Conservation (phyloP, 2,888 invertebrate genomes). For the Harpalus rufipes region DNA sequence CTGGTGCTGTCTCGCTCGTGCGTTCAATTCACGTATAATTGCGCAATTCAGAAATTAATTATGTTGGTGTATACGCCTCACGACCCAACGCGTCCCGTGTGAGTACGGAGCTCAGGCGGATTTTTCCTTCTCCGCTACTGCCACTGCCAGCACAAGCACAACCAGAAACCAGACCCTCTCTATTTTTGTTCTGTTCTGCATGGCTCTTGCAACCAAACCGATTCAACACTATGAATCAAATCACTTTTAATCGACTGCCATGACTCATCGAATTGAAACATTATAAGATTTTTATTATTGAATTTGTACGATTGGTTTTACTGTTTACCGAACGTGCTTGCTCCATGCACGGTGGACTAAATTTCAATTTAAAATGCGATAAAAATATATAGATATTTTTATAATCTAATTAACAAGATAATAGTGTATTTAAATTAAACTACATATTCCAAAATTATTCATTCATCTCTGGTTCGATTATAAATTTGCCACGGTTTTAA, state of each 20-base stretch:
- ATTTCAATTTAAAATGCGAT: slow-evolving; percentile 53
- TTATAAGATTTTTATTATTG: slow-evolving; percentile 65
- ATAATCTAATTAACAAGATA: slow-evolving; percentile 48
- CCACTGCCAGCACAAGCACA: no score
- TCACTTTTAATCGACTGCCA: slow-evolving; percentile 62
- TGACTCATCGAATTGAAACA: slow-evolving; percentile 66
- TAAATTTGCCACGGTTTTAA: no score
- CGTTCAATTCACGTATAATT: slow-evolving; percentile 61
- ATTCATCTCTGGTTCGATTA: slow-evolving; percentile 1
- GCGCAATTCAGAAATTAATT: slow-evolving; percentile 64
- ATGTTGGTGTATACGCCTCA: slow-evolving; percentile 51
- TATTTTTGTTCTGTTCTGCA: slow-evolving; percentile 7
- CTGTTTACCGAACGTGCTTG: slow-evolving; percentile 22
- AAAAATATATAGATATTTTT: slow-evolving; percentile 51
- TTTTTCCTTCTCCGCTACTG: background rate
- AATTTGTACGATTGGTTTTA: slow-evolving; percentile 63
- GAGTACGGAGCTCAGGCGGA: background rate
- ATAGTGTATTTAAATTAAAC: slow-evolving; percentile 28
- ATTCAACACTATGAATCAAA: slow-evolving; percentile 60
- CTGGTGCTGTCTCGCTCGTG: slow-evolving; percentile 32
- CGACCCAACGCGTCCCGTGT: slow-evolving; percentile 38
- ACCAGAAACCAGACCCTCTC: slow-evolving; percentile 37
- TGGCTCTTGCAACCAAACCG: slow-evolving; percentile 17
- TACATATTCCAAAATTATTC: slow-evolving; percentile 30
- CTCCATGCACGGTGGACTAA: slow-evolving; percentile 13